Conservation (phyloP, 2,888 invertebrate species). For the Pterostichus niger region DNA sequence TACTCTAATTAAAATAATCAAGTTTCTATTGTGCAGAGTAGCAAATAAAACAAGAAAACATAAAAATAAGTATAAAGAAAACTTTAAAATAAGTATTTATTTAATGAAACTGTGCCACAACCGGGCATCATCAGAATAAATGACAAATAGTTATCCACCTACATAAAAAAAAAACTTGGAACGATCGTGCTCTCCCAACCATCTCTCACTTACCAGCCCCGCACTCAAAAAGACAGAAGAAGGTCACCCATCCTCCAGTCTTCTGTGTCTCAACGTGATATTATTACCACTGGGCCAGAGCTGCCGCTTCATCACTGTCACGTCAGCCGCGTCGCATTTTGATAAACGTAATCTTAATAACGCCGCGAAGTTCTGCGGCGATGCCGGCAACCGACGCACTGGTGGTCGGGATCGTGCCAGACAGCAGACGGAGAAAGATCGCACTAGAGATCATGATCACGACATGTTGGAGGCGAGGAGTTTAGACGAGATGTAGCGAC, state of each 20-base stretch:
- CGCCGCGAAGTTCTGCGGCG: slow-evolving; percentile 35
- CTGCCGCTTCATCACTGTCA: slow-evolving; percentile 59
- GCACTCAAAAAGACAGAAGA: background rate
- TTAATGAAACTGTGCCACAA: too few relatives aligned
- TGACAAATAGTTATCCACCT: too few relatives aligned
- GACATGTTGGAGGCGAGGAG: background rate
- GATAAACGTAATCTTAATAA: slow-evolving; percentile 65
- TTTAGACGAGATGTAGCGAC: background rate
- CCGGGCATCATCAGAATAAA: too few relatives aligned
- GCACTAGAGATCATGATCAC: slow-evolving; percentile 35
- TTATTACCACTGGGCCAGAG: slow-evolving; percentile 46
- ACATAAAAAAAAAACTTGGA: too few relatives aligned
- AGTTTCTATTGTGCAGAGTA: too few relatives aligned
- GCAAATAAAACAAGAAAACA: too few relatives aligned
- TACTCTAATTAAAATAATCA: too few relatives aligned
- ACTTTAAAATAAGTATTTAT: too few relatives aligned
- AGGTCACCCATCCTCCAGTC: background rate
- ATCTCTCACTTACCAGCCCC: too few relatives aligned
- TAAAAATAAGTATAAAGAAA: too few relatives aligned
- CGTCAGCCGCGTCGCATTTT: slow-evolving; percentile 59
- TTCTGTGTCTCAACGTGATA: slow-evolving; percentile 14
- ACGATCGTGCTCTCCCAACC: too few relatives aligned
- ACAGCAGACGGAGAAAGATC: slow-evolving; percentile 23
- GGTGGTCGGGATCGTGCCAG: background rate
- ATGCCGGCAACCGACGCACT: background rate